Evolutionary conservation across 2,113 vertebrate genomes (phyloP), one percentile per base, ranked within the genome.

Genomic region (Calidris pugnax): DNA sequence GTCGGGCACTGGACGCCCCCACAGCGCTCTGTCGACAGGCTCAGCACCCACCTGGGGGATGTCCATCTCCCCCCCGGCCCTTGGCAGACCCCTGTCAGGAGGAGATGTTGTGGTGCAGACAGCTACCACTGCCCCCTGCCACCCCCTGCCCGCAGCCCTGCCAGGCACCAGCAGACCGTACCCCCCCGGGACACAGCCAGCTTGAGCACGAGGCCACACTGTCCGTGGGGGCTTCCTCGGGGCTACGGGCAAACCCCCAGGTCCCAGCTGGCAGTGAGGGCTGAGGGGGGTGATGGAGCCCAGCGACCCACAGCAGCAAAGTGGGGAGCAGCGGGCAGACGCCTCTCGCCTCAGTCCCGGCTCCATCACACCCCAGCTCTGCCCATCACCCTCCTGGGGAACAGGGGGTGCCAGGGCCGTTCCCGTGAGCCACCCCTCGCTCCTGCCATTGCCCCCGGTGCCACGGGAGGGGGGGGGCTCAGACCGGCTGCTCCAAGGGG

Each of bases 171-270:
- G 24, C 56, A 13, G 24, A n/a, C 24, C 6, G 10, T 24, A 43
- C 45, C 5, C 12, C 41, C 33, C 8, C 4, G 1, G 28, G 28
- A 19, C 3, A 2, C 2, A 9, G 20, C 57, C 43, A 41, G 43
- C 51, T 66, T 2, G 7, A 6, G 45, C 30, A 1, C 2, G 22
- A 19, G 66, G 27, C 56, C 0, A 0, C 8, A 7, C 50, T 10
- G 12, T 9, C 30, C 4, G 37, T 2, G 7, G 28, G 28, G 6
- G 18, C 26, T 10, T 19, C 37, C 39, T 30, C 0, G 1, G 55
- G 19, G 41, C 47, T 48, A 20, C 4, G 1, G n/a, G 23, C 20
- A 48, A 21, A 39, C 9, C 27, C 28, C 17, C 4, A n/a, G 21
- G 8, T 53, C 51, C 55, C 4, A 0, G 23, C 22, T 24, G 3